These are phyloP conservation scores for Chlamydotis undulata DNA, from an alignment of 2,113 vertebrate species.

Conservation along the genomic window DNA sequence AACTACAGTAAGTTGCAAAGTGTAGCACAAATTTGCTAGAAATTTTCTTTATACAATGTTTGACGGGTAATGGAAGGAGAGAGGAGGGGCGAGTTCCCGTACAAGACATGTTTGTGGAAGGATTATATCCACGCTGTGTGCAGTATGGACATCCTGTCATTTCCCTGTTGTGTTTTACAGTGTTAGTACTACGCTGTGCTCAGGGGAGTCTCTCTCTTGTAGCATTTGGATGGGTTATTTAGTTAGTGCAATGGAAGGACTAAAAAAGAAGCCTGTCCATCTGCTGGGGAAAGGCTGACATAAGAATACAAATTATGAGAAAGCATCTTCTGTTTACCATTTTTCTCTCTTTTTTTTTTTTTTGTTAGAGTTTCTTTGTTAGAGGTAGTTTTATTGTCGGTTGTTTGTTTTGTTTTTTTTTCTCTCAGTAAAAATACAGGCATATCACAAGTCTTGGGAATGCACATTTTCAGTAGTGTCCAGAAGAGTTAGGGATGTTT, in stretches of 20 bases:
- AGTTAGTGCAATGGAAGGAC: not conserved
- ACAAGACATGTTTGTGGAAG: not conserved
- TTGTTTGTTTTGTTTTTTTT: not conserved
- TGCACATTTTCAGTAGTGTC: not conserved
- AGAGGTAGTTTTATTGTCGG: not conserved
- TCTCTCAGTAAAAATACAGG: not conserved
- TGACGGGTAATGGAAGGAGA: not conserved
- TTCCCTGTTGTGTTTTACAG: not conserved
- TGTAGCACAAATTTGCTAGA: not conserved
- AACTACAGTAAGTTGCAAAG: not conserved
- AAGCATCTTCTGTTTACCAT: not conserved
- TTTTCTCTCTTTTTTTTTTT: not conserved
- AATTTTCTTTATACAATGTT: not conserved
- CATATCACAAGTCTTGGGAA: not conserved
- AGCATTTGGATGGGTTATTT: not conserved
- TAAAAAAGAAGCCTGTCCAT: not conserved
- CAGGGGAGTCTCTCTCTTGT: not conserved
- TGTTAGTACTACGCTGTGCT: not conserved
- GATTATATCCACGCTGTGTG: not conserved
- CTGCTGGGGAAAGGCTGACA: not conserved
- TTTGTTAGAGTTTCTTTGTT: too few species aligned
- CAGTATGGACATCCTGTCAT: not conserved
- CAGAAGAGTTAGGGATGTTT: not conserved
- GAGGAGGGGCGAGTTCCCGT: not conserved
- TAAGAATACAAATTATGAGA: not conserved